Conservation (phyloP, 2,797 vertebrate genomes). For the Calcarius lapponicus region DNA sequence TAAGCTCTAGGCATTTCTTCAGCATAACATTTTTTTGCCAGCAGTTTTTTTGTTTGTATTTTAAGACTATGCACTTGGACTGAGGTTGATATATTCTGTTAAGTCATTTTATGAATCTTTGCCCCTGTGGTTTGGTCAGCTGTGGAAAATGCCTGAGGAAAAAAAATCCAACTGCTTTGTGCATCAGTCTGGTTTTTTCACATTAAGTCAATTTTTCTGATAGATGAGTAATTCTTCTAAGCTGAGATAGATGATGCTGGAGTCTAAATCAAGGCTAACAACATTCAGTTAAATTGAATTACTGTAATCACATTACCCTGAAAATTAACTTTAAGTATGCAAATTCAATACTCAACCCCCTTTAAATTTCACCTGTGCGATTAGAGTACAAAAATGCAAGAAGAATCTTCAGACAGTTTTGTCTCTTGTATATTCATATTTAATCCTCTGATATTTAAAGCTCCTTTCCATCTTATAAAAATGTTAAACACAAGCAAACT, state of each 20-base stretch:
- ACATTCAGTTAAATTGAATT: conserved; percentile 43
- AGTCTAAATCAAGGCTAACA: conserved; percentile 45
- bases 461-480: background rate
- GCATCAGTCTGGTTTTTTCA: conserved; percentile 16
- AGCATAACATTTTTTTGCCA: background rate
- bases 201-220: conserved; percentile 8
- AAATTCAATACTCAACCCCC: background rate
- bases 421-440: background rate
- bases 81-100: background rate
- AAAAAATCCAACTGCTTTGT: background rate
- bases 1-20: background rate
- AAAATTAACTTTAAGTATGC: conserved; percentile 40
- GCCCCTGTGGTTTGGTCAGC: background rate
- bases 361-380: conserved; percentile 25
- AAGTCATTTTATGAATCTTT: background rate
- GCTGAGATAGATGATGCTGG: background rate
- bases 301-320: background rate
- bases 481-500: background rate
- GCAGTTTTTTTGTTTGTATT: background rate
- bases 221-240: conserved; percentile 29
- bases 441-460: background rate
- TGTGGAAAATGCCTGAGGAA: background rate
- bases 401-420: background rate
- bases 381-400: background rate
- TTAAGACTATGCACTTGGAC: background rate